Conservation (phyloP, 64 coral and sea anemone genomes). For the Dendronephthya gigantea region DNA sequence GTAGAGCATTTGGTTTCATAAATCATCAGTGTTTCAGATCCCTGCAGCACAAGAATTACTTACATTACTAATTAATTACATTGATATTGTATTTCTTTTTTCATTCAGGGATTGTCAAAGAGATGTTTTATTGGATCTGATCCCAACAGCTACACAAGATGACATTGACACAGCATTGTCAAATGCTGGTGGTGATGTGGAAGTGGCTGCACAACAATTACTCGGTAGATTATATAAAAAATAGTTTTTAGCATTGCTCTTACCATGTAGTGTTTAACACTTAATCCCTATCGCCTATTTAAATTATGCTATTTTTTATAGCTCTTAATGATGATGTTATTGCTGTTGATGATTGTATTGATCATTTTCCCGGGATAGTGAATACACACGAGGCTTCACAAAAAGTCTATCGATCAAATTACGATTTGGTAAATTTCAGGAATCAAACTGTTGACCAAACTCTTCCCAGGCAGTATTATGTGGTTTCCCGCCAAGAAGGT, state of each 20-base stretch:
- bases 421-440: not conserved
- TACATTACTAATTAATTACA: not conserved
- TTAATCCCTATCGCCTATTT: not conserved
- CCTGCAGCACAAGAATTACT: not conserved
- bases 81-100: not conserved
- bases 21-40: too few relatives aligned
- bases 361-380: not conserved
- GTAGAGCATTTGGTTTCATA: too few relatives aligned
- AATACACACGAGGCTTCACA: not conserved
- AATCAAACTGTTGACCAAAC: not conserved
- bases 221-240: too few relatives aligned
- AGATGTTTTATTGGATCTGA: not conserved
- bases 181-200: not conserved
- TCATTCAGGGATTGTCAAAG: not conserved
- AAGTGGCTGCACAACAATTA: not conserved
- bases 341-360: too few relatives aligned
- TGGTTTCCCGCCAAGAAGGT: conserved; percentile 11
- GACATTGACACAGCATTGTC: not conserved
- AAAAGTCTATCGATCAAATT: not conserved
- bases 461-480: conserved; percentile 7
- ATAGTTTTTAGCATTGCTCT: too few relatives aligned
- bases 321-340: not conserved
- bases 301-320: not conserved
- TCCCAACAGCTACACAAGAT: not conserved
- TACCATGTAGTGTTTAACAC: not conserved